A percentile compares a stretch with the other conserved stretches of the same genome.
Evolutionary conservation across 2,113 vertebrate genomes (phyloP).

Genomic region (Eudorcas thomsonii): DNA sequence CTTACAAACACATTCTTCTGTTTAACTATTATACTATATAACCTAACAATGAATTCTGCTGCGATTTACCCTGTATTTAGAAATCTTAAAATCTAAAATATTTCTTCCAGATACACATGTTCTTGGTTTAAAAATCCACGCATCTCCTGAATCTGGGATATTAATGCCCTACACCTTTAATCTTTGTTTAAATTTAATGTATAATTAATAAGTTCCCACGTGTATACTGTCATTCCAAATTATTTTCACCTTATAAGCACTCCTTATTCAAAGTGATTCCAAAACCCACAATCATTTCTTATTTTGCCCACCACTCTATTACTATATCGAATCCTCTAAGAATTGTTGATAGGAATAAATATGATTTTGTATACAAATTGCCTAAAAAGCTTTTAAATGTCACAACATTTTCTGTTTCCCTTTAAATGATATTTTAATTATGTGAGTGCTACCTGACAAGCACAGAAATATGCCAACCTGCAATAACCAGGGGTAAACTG

Average conservation of each 20-base stretch:
- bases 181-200: background rate
- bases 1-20: background rate
- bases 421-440: constrained; percentile 20
- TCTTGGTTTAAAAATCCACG: background rate
- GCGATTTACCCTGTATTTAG: background rate
- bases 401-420: constrained; percentile 11
- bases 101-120: background rate
- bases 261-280: background rate
- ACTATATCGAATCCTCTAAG: background rate
- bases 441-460: background rate
- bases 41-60: background rate
- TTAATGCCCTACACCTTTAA: background rate
- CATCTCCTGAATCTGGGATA: background rate
- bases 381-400: constrained; percentile 1
- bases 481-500: background rate
- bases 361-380: background rate
- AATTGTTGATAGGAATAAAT: constrained; percentile 13
- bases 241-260: background rate
- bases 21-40: background rate
- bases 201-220: background rate
- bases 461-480: background rate
- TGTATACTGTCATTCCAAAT: background rate
- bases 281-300: background rate
- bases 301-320: background rate
- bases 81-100: background rate